phyloP scores from a whole-genome alignment of 2,113 vertebrate genomes.

The Fukomys damarensis region DNA sequence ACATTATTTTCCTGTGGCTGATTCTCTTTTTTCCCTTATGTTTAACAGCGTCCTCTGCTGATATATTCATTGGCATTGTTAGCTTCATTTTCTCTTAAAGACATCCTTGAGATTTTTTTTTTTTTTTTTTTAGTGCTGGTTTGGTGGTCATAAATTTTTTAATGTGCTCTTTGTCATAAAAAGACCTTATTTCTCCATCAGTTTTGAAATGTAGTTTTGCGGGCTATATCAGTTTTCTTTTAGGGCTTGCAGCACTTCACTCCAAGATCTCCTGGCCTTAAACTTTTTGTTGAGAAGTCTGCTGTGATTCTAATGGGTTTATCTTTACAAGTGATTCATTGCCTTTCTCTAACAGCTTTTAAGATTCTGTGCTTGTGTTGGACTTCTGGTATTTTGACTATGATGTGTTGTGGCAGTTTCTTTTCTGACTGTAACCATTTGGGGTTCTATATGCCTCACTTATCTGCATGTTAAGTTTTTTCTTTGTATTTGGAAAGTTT shows the following conservation, averaged over 20 bases:
- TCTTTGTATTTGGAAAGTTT: neutral
- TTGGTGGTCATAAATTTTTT: neutral
- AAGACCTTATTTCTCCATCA: neutral
- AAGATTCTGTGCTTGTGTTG: neutral
- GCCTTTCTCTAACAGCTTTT: neutral
- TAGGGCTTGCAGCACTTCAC: neutral
- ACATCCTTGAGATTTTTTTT: neutral
- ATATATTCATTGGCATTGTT: neutral
- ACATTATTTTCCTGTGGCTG: neutral
- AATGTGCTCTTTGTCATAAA: neutral
- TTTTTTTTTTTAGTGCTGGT: neutral
- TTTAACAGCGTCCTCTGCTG: neutral
- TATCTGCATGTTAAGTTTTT: neutral
- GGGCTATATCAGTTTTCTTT: neutral
- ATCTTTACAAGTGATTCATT: neutral
- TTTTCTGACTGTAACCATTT: neutral
- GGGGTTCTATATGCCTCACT: neutral
- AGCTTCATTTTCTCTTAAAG: neutral
- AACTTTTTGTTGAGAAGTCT: neutral
- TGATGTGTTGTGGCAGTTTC: neutral
- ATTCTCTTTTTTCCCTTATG: neutral
- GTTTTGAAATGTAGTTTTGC: neutral
- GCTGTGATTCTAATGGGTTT: neutral
- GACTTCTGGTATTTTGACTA: neutral
- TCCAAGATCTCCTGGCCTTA: neutral